Evolutionary conservation across 2,797 vertebrate genomes (phyloP).

Genomic region (Pangasius larnaudii): DNA sequence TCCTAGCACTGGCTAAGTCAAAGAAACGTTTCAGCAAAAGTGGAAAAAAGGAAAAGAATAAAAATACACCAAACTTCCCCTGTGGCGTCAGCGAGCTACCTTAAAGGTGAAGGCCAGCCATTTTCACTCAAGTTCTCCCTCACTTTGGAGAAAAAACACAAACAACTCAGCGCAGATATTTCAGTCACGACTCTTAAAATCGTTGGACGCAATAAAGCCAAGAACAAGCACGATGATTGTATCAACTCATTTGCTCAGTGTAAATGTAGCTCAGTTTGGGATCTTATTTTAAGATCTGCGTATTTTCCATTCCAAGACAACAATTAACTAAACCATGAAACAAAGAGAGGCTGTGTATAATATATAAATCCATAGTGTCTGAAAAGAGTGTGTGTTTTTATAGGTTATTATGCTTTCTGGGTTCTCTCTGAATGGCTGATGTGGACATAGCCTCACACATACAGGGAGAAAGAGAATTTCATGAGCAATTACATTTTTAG

Average conservation of each 20-base stretch:
- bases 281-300: slow-evolving; percentile 26
- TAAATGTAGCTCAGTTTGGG: slow-evolving; percentile 4
- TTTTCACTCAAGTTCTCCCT: slow-evolving; percentile 32
- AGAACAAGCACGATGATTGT: slow-evolving; percentile 16
- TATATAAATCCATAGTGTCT: slow-evolving; percentile 14
- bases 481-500: not conserved
- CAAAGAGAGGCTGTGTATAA: slow-evolving; percentile 23
- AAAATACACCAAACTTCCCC: slow-evolving; percentile 57
- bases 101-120: slow-evolving; percentile 52
- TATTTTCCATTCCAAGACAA: slow-evolving; percentile 29
- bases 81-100: slow-evolving; percentile 58
- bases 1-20: slow-evolving; percentile 51
- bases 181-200: slow-evolving; percentile 37
- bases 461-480: not conserved
- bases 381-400: slow-evolving; percentile 9
- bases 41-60: slow-evolving; percentile 56
- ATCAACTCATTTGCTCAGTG: not conserved
- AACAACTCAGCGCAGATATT: slow-evolving; percentile 34
- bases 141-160: slow-evolving; percentile 46
- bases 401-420: slow-evolving; percentile 29
- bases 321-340: slow-evolving; percentile 9
- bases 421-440: not conserved
- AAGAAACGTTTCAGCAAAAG: slow-evolving; percentile 57
- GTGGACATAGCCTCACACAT: slow-evolving; percentile 11
- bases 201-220: not conserved